phyloP scores from a whole-genome alignment of 2,888 invertebrate genomes.

The Euclidia mi region DNA sequence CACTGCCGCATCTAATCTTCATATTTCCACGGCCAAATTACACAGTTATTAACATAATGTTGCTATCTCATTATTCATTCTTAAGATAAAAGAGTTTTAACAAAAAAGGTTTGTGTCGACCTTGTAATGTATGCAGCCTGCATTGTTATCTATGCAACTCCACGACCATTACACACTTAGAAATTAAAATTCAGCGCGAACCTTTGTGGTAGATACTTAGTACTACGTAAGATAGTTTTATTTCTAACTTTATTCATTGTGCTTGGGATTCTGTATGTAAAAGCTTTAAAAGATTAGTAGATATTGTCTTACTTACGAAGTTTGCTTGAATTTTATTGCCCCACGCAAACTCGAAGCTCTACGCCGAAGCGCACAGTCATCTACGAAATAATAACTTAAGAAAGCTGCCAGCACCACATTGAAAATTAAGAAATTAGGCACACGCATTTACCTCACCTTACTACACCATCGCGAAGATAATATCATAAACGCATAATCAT shows the following conservation, averaged over 20 bases:
- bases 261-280: no score
- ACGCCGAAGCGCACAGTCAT: no score
- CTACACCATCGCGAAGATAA: no score
- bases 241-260: not conserved
- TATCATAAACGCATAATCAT: constrained; percentile 9
- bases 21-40: constrained; percentile 15
- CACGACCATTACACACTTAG: constrained; percentile 15
- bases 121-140: constrained; percentile 8
- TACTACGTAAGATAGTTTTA: constrained; percentile 23
- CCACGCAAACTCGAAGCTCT: no score
- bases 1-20: no score
- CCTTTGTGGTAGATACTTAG: constrained; percentile 32
- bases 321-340: no score
- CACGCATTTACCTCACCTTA: no score
- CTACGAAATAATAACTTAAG: no score
- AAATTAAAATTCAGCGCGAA: constrained; percentile 35
- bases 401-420: no score
- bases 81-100: constrained; percentile 10
- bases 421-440: no score
- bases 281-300: no score
- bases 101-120: not conserved
- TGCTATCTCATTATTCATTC: not conserved
- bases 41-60: constrained; percentile 15
- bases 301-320: no score
- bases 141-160: constrained; percentile 15